Conservation (phyloP, 2,113 vertebrate species). For the Hippocampus barbouri region DNA sequence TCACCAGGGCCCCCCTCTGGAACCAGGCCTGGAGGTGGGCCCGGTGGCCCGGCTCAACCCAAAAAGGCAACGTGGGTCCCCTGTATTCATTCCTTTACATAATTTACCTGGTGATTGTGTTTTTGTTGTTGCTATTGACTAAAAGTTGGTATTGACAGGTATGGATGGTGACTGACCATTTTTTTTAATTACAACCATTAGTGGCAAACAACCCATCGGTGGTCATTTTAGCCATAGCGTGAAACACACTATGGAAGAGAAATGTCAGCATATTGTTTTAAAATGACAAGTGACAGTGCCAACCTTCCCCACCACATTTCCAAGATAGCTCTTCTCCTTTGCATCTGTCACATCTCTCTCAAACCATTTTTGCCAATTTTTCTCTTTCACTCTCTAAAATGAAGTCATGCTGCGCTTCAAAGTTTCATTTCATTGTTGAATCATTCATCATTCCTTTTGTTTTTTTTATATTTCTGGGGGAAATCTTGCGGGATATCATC, state of each 20-base stretch:
- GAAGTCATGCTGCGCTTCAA: neutral
- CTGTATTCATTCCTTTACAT: too few relatives aligned
- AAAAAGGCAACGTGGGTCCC: too few relatives aligned
- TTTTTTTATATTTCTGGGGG: neutral
- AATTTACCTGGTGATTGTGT: neutral
- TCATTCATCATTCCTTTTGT: neutral
- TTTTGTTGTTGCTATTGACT: neutral
- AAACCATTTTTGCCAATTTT: neutral
- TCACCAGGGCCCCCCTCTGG: too few relatives aligned
- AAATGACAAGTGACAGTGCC: neutral
- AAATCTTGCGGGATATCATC: neutral
- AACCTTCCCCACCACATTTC: neutral
- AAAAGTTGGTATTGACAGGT: neutral
- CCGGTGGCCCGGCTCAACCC: too few relatives aligned
- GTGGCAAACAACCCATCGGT: neutral
- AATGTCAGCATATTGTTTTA: neutral
- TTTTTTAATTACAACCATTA: neutral
- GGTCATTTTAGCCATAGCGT: neutral
- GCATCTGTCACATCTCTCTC: neutral
- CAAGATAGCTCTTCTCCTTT: neutral
- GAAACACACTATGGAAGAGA: neutral
- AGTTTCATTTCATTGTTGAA: constrained; percentile 2
- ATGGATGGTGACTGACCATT: neutral
- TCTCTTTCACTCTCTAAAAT: neutral
- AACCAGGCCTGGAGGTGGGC: too few relatives aligned